Evolutionary conservation across 1,140 invertebrate genomes (phyloP).

Genomic region (Choristoneura fumiferana): DNA sequence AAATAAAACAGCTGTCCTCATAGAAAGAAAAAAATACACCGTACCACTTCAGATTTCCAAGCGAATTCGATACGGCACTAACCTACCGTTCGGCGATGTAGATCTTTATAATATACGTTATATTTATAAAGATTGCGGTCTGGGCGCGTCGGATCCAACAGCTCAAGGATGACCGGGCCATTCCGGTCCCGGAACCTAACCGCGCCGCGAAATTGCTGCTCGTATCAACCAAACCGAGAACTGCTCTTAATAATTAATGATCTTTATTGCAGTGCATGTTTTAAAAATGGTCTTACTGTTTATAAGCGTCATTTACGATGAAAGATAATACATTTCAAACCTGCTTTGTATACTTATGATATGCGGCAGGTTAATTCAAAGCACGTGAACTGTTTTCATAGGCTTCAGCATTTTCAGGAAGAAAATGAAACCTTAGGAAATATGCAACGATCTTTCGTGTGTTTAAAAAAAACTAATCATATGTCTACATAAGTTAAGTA

Average conservation of each 20-base stretch:
- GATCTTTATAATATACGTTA: slow-evolving; percentile 43
- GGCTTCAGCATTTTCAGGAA: no score
- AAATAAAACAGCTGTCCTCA: no score
- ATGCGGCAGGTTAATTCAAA: no score
- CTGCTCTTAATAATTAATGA: slow-evolving; percentile 31
- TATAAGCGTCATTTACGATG: no score
- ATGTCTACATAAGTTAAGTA: no score
- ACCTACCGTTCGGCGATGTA: slow-evolving; percentile 22
- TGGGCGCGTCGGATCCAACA: slow-evolving; percentile 46
- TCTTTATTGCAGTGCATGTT: slow-evolving; percentile 17
- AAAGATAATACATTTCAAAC: no score
- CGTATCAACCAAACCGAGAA: slow-evolving; percentile 32
- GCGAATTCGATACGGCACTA: slow-evolving; percentile 18
- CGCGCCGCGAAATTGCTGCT: slow-evolving; percentile 45
- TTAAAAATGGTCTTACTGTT: neutral
- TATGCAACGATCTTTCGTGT: no score
- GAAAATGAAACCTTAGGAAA: no score
- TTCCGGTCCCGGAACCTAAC: slow-evolving; percentile 67
- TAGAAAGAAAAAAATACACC: neutral
- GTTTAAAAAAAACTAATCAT: no score
- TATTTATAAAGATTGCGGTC: slow-evolving; percentile 64
- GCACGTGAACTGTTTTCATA: no score
- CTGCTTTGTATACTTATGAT: no score
- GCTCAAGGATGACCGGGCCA: slow-evolving; percentile 72
- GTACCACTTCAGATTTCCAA: slow-evolving; percentile 7